A percentile compares a stretch with the other conserved stretches of the same genome.
Conservation (phyloP, 2,888 invertebrate genomes). For the Trissoscelio sp. region DNA sequence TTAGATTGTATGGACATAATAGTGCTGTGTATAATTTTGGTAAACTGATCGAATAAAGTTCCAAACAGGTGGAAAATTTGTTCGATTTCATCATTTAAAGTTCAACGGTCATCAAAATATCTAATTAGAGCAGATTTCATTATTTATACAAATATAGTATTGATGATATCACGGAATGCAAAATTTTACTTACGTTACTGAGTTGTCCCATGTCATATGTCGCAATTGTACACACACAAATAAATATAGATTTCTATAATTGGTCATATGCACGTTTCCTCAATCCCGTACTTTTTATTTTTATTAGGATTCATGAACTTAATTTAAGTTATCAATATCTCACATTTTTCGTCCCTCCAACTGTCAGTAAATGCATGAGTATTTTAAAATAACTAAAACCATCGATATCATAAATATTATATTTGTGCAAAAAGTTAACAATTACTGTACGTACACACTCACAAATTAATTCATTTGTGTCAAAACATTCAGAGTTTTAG, state of each 20-base stretch:
- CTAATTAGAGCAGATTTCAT: slow-evolving; percentile 28
- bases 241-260: too few species aligned
- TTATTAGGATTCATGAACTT: too few species aligned
- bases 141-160: slow-evolving; percentile 18
- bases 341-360: too few species aligned
- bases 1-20: slow-evolving; percentile 56
- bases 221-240: too few species aligned
- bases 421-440: too few species aligned
- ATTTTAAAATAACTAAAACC: too few species aligned
- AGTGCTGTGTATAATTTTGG: slow-evolving; percentile 39
- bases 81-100: slow-evolving; percentile 42
- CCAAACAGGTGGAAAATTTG: slow-evolving; percentile 52
- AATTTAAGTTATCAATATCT: not conserved
- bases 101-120: slow-evolving; percentile 44
- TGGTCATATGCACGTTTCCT: slow-evolving; percentile 3
- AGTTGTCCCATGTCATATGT: not conserved
- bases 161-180: not conserved
- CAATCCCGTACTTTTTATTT: too few species aligned
- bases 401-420: too few species aligned
- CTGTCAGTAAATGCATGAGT: too few species aligned
- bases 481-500: too few species aligned
- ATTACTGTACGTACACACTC: too few species aligned
- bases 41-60: slow-evolving; percentile 50
- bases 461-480: too few species aligned
- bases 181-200: slow-evolving; percentile 10